phyloP scores from a whole-genome alignment of 2,113 vertebrate species.

The Odontesthes bonariensis region DNA sequence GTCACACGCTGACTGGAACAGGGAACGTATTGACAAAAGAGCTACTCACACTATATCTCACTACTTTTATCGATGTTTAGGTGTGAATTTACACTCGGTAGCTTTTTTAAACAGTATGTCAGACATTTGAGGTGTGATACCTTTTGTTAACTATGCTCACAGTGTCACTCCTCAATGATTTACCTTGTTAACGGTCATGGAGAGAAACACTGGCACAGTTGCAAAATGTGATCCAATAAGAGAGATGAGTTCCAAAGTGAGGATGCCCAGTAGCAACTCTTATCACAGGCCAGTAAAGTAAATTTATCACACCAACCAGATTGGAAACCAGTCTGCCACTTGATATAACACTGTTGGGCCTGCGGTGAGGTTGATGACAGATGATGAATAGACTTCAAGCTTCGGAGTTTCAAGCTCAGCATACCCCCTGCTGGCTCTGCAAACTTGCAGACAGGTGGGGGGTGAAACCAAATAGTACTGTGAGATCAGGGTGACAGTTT shows the following conservation, averaged over 20 bases:
- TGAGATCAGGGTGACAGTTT: constrained; percentile 24
- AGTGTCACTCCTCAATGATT: neutral
- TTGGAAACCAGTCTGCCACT: constrained; percentile 18
- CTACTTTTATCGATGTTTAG: constrained; percentile 2
- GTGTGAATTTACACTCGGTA: neutral
- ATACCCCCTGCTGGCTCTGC: constrained; percentile 13
- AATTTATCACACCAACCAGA: constrained; percentile 3
- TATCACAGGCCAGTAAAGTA: accelerated
- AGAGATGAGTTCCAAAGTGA: neutral
- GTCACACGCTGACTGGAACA: constrained; percentile 1
- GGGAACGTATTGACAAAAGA: neutral
- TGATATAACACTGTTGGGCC: constrained; percentile 20
- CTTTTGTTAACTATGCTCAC: neutral
- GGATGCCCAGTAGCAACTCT: neutral
- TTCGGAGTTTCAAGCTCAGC: constrained; percentile 3
- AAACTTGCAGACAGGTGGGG: constrained; percentile 40
- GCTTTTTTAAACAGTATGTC: neutral
- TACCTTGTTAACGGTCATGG: constrained; percentile 1
- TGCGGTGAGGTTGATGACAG: constrained; percentile 33
- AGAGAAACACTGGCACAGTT: neutral
- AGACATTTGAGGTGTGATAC: neutral
- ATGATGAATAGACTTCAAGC: constrained; percentile 34
- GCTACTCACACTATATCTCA: constrained; percentile 1
- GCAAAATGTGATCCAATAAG: neutral
- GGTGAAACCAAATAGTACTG: constrained; percentile 57